These are phyloP conservation scores for Nomada fucata DNA, from an alignment of 2,888 invertebrate species.

Conservation along the genomic window DNA sequence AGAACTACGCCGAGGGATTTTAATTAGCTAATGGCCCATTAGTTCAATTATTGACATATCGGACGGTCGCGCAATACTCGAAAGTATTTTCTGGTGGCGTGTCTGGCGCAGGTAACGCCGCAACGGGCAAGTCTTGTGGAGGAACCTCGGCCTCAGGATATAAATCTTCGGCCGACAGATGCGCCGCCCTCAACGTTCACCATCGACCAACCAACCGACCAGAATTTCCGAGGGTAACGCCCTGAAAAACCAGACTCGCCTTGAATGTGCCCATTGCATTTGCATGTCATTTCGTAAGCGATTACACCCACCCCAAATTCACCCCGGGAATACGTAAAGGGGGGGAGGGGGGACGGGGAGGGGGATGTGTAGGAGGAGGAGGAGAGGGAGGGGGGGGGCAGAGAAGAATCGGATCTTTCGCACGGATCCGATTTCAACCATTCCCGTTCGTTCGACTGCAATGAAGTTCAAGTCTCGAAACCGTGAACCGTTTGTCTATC, in stretches of 20 bases:
- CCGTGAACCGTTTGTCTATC: constrained; percentile 34
- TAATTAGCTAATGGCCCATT: constrained; percentile 19
- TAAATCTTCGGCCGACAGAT: constrained; percentile 83
- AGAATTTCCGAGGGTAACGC: constrained; percentile 81
- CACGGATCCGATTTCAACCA: neutral
- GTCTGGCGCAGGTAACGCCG: constrained; percentile 56
- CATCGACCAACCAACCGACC: constrained; percentile 81
- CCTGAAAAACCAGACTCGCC: constrained; percentile 77
- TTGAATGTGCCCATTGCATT: constrained; percentile 73
- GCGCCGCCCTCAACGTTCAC: constrained; percentile 81
- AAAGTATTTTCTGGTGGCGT: constrained; percentile 64
- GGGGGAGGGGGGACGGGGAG: neutral
- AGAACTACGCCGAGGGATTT: neutral
- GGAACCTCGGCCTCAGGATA: constrained; percentile 76
- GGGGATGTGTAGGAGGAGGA: no score
- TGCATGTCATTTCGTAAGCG: constrained; percentile 78
- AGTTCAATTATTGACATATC: constrained; percentile 14
- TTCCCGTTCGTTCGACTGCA: no score
- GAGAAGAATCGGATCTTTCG: neutral
- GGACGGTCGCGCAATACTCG: constrained; percentile 24
- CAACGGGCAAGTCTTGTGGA: constrained; percentile 64
- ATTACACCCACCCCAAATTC: constrained; percentile 61
- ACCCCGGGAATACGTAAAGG: constrained; percentile 3
- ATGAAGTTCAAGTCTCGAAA: neutral
- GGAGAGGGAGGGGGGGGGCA: neutral